These are phyloP conservation scores for Heliothis peltigera DNA, from an alignment of 2,888 invertebrate species.

Conservation along the genomic window DNA sequence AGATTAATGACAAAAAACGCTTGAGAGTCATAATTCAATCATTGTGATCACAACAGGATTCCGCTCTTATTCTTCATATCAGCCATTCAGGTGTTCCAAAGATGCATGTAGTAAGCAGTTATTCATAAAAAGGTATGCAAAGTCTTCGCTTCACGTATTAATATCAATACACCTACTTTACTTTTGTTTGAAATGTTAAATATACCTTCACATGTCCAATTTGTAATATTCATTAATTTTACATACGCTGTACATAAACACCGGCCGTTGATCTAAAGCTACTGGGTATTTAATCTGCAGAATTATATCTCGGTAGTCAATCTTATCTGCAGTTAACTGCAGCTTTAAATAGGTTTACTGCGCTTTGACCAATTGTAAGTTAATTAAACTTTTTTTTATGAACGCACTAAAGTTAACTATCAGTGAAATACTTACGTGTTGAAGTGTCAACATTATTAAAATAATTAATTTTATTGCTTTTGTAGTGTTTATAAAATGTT, in stretches of 20 bases:
- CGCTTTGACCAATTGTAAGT: conserved; percentile 29
- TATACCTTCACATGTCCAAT: conserved; percentile 23
- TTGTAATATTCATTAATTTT: conserved; percentile 49
- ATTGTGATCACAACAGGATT: background rate
- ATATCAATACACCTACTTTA: no score
- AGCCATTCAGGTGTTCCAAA: background rate
- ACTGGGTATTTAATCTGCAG: conserved; percentile 47
- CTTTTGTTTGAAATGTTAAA: conserved; percentile 9
- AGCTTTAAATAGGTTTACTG: conserved; percentile 49
- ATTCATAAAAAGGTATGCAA: background rate
- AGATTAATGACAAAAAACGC: no score
- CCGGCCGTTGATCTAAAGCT: conserved; percentile 50
- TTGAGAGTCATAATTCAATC: no score
- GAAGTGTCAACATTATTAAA: background rate
- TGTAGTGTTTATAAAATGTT: background rate
- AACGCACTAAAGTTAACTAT: background rate
- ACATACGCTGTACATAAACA: conserved; percentile 51
- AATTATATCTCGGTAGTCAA: conserved; percentile 53
- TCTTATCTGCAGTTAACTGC: conserved; percentile 49
- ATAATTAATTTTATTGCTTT: conserved; percentile 1
- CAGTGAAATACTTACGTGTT: conserved; percentile 10
- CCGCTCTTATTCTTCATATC: no score
- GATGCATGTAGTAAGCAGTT: background rate
- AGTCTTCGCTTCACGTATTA: background rate
- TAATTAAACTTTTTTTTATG: conserved; percentile 23